Evolutionary conservation across 2,797 vertebrate species (phyloP), one percentile per base, ranked within the genome.

Genomic region (Urocyon cinereoargenteus): DNA sequence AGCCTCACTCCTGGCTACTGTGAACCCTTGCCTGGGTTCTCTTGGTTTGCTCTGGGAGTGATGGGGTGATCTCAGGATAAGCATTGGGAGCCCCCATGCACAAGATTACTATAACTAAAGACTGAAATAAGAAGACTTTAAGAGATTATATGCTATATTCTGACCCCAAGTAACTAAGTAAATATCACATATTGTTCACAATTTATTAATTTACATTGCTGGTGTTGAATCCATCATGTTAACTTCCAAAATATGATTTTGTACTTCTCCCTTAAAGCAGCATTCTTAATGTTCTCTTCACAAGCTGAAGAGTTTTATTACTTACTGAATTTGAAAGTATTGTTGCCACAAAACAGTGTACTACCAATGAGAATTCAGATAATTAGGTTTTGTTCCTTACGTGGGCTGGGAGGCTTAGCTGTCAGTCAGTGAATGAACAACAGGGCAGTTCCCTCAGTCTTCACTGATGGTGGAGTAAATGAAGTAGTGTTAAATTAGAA

Each of bases 321-420:
- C 49, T 94, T 59, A 21, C 34, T 36, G 59, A 68, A 78, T 88
- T 89, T 91, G 95, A 87, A 93, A 34, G 53, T 28, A 55, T 26
- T 70, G 28, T 70, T 66, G 62, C 34, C 31, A 70, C 15, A 77
- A 62, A 49, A 34, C 21, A 62, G 31, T 78, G 22, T 83, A 31
- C 31, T 53, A 55, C 26, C 53, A 77, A 75, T 62, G 61, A 70
- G 40, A 87, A 31, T 78, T 77, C 88, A 94, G 68, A 84, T 88
- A 91, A 84, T 49, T 88, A 53, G 5, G 5, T 87, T 77, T 83
- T 62, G 6, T 78, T 70, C 34, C 53, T 86, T 11, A 61, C 28
- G 5, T 34, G 26, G n/a, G 49, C 51, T 68, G 13, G 73, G 16
- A 55, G 72, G 24, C 26, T 94, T 31, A 53, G 13, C 26, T 88